Percentiles rank a stretch among this genome's conserved stretches.
phyloP scores from a whole-genome alignment of 2,113 vertebrate species.

The Apeltes quadracus region DNA sequence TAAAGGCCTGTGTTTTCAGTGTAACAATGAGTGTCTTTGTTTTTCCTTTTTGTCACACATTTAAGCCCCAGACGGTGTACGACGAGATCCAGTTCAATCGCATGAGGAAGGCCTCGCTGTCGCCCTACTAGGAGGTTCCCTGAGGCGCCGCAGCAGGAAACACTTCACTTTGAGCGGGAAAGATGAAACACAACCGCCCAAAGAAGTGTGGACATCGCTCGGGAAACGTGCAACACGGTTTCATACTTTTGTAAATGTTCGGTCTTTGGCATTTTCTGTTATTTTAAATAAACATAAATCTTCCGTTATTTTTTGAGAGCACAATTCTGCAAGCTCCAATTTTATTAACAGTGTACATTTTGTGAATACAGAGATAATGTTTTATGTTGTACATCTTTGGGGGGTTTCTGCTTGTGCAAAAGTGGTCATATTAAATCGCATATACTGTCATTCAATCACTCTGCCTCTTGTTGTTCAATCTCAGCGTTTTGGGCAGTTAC shows the following conservation, averaged over 20 bases:
- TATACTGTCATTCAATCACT: neutral
- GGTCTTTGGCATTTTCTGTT: neutral
- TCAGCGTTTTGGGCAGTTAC: neutral
- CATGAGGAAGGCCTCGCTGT: neutral
- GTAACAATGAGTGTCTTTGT: neutral
- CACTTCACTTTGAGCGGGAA: neutral
- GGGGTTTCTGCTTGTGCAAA: neutral
- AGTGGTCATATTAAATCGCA: neutral
- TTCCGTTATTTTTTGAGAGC: neutral
- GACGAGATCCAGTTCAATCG: slow-evolving; percentile 61
- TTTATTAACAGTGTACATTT: neutral
- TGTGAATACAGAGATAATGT: slow-evolving; percentile 48
- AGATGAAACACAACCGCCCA: neutral
- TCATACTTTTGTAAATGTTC: neutral
- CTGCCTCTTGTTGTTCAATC: neutral
- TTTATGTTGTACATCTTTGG: neutral
- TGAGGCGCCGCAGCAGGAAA: neutral
- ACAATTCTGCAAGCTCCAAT: too few species aligned
- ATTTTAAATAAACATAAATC: neutral
- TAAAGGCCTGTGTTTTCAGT: neutral
- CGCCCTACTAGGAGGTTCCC: slow-evolving; percentile 21
- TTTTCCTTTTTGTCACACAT: neutral
- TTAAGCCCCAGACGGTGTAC: slow-evolving; percentile 60
- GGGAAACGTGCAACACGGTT: neutral
- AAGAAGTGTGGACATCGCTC: neutral